Base-by-base conservation (phyloP, 2,113 vertebrate species). In the Myodes glareolus region DNA sequence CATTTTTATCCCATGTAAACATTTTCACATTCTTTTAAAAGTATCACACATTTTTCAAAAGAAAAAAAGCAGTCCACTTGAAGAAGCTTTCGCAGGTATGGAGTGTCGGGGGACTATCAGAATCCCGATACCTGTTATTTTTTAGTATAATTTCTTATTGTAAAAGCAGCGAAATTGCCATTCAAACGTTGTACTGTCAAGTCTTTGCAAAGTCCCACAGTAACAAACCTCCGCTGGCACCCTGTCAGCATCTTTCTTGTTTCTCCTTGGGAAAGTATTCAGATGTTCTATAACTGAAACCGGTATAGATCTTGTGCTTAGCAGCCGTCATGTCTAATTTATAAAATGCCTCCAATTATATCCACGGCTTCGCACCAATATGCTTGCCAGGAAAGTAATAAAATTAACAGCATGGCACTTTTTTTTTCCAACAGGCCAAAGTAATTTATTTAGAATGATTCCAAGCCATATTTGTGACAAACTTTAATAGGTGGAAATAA, bases 351-450 rank as follows among this genome's bases (percentile, higher is more conserved):
- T n/a, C 75, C 90, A 95, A 95, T 90, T 88, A 97, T 2, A 23
- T 55, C 90, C 96, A 82, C 81, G 45, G 77, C 45, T 86, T 73
- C 96, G 82, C 85, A 96, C 86, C 58, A 88, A 91, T 58, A 67
- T 4, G 65, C 88, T 94, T 97, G 96, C 86, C 91, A 96, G 77
- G 88, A 94, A 90, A 96, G 85, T 95, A 97, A 96, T 97, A 88
- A 95, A 97, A 93, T 93, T 94, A 96, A 87, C 95, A 98, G 93
- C 11, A 81, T 72, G 95, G 68, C 3, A 90, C 68, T 91, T 90
- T 97, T 80, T 21, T 21, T 90, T 97, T 67, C 76, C 89, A 50
- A 85, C 96, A 96, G 72, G 91, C 8, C 88, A 73, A 96, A 45
- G 81, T 81, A 86, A 89, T 94, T 67, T 70, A 39, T 42, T 92